Evolutionary conservation across 2,888 invertebrate genomes (phyloP), one percentile per base, ranked within the genome.

Genomic region (Philereme vetulata): DNA sequence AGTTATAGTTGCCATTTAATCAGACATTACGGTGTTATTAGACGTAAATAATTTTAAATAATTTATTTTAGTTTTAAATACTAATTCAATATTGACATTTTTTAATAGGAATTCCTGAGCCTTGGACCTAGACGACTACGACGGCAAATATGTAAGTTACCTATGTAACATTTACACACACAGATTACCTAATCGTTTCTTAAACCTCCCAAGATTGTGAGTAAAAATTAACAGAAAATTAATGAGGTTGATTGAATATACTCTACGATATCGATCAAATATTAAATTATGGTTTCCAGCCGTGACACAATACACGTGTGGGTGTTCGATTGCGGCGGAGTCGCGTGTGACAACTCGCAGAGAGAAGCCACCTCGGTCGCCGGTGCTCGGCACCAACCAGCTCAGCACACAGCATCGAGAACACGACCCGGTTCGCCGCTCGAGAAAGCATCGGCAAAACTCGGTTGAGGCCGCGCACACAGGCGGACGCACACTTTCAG

Each of bases 401-500:
- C 81, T 75, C 84, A 80, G 81, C 82, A 78, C 72, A 76, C 78
- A 81, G 80, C 90, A 90, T 88, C 88, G 90, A 90, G 91, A 87
- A 84, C 91, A 86, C 91, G 92, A 92, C 92, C 91, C 84, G 91
- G 86, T 91, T 91, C 85, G 84, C 81, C 87, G 85, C 85, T 81
- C 89, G 92, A 91, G 92, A 92, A 92, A 92, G 92, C 92, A 92
- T 88, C 90, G 88, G 86, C 88, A 86, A 90, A 92, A 90, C 90
- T 86, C 92, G 92, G 92, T 91, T 91, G 92, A 92, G 92, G 92
- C 90, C 92, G 84, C 78, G 78, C 81, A 82, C 81, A 82, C 81
- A 80, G 82, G 84, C 87, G 85, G 86, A 88, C 87, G 87, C 79
- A 86, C 81, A 85, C 83, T 85, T 85, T 85, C 85, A 82, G 85